Percentiles rank a stretch among this genome's conserved stretches.
These are phyloP conservation scores for Plecturocebus donacophilus DNA, from an alignment of 2,113 vertebrate species.

Conservation along the genomic window DNA sequence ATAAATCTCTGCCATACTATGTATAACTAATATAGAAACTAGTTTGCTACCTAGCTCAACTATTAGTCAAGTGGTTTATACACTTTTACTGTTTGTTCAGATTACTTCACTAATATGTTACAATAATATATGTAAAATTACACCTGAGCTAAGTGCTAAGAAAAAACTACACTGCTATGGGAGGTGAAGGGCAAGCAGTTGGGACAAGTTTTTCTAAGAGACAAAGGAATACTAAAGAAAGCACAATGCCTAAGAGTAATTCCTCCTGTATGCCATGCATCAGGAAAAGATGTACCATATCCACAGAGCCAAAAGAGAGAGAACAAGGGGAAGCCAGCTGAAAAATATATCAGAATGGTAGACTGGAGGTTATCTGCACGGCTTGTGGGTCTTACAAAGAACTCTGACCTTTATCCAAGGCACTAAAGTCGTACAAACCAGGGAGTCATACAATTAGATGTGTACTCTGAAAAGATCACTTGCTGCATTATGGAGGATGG, in stretches of 20 bases:
- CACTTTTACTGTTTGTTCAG: background rate
- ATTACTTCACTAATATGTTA: background rate
- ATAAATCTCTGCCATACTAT: background rate
- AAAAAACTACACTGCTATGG: background rate
- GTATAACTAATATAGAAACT: background rate
- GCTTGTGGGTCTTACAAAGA: background rate
- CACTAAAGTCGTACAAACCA: background rate
- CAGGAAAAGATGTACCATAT: background rate
- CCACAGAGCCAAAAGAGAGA: background rate
- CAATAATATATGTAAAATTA: background rate
- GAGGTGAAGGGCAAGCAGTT: background rate
- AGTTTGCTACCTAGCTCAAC: background rate
- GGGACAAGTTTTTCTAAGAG: background rate
- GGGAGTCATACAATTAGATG: background rate
- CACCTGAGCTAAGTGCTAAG: background rate
- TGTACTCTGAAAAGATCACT: background rate
- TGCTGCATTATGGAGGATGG: background rate
- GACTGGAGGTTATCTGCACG: background rate
- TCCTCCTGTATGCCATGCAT: background rate
- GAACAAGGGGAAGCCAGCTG: background rate
- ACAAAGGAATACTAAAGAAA: background rate
- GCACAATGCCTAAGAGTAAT: background rate
- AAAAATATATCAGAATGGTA: background rate
- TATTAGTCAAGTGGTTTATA: background rate
- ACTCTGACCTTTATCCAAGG: background rate